Evolutionary conservation across 1,140 invertebrate genomes (phyloP).

Genomic region (Spodoptera frugiperda): DNA sequence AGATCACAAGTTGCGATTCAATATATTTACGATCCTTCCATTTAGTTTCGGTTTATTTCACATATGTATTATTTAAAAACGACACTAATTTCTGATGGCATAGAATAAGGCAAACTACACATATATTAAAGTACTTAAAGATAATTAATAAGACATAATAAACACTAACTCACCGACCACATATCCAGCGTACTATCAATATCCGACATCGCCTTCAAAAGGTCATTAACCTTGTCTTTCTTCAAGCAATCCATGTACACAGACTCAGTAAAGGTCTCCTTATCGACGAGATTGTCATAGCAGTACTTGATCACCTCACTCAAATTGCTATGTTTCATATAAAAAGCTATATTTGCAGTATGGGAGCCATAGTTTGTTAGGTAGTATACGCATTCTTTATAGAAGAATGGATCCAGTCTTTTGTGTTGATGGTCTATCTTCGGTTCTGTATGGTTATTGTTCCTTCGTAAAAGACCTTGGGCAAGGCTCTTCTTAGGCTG

Average conservation of each 20-base stretch:
- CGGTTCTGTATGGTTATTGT: constrained; percentile 69
- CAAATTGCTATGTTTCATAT: constrained; percentile 88
- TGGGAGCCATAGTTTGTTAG: constrained; percentile 90
- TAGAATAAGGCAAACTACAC: no score
- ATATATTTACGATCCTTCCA: no score
- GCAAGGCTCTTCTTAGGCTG: constrained; percentile 69
- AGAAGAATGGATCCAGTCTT: constrained; percentile 87
- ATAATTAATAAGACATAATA: neutral
- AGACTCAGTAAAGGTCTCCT: constrained; percentile 90
- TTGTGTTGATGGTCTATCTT: constrained; percentile 72
- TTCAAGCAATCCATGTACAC: constrained; percentile 89
- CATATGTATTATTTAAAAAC: no score
- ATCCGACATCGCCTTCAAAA: constrained; percentile 88
- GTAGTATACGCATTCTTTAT: constrained; percentile 91
- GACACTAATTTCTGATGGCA: neutral
- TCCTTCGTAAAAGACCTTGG: constrained; percentile 70
- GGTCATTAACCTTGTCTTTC: constrained; percentile 87
- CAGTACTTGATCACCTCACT: constrained; percentile 88
- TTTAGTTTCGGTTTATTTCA: no score
- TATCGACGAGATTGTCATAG: constrained; percentile 88
- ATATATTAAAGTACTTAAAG: no score
- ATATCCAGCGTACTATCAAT: constrained; percentile 88
- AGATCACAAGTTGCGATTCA: no score
- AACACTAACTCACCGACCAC: constrained; percentile 87
- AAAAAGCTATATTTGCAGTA: constrained; percentile 89